phyloP scores from a whole-genome alignment of 1,140 invertebrate species.

The Leptinotarsa lineolata region DNA sequence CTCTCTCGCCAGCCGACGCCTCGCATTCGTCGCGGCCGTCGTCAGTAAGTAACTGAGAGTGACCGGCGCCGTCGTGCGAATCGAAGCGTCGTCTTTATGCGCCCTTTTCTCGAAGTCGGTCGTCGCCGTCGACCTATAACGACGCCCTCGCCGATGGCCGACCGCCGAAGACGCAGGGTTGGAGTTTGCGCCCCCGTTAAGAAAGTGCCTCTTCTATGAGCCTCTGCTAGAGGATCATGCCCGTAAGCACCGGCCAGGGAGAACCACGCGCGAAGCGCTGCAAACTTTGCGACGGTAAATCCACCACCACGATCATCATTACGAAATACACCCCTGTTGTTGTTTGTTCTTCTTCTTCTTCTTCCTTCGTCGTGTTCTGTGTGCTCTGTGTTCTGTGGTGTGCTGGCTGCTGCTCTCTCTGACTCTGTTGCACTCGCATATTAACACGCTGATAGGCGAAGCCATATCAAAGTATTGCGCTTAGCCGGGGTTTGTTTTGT shows the following conservation, averaged over 20 bases:
- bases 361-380: too few species aligned
- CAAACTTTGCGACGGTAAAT: conserved; percentile 56
- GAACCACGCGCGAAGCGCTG: conserved; percentile 57
- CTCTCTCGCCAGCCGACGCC: conserved; percentile 32
- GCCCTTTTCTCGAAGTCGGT: not conserved
- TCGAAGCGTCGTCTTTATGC: conserved; percentile 8
- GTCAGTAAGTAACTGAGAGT: conserved; percentile 36
- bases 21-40: conserved; percentile 26
- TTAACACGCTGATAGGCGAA: too few species aligned
- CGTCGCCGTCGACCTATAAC: too few species aligned
- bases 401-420: not conserved
- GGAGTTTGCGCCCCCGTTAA: conserved; percentile 11
- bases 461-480: too few species aligned
- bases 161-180: conserved; percentile 6
- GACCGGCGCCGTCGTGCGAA: conserved; percentile 22
- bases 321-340: too few species aligned
- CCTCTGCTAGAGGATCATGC: conserved; percentile 43
- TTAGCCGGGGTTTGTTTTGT: too few species aligned
- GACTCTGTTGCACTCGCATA: too few species aligned
- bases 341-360: too few species aligned
- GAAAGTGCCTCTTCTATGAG: conserved; percentile 32
- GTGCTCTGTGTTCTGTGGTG: not conserved
- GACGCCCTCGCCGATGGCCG: not conserved
- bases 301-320: not conserved
- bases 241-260: conserved; percentile 55